Evolutionary conservation across 2,888 invertebrate genomes (phyloP), one percentile per base, ranked within the genome.

Genomic region (Eupithecia dodoneata): DNA sequence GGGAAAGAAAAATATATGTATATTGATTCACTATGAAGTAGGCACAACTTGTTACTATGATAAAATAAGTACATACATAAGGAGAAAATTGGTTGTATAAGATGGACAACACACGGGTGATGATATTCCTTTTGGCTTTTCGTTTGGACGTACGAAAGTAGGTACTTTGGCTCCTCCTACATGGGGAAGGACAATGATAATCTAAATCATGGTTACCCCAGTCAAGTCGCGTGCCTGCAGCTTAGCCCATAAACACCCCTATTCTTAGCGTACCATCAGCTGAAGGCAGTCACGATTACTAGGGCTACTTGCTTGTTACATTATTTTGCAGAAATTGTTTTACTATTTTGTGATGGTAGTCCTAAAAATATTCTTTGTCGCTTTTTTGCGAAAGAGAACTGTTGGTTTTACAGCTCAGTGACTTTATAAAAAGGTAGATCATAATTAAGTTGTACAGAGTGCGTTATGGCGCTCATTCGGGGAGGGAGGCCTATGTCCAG

Each of bases 161-260:
- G 41, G 41, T 65, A 3, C n/a, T n/a, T n/a, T n/a, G n/a, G 0
- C 41, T 41, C 65, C 4, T 65, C 65, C 2, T 65, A 6, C 2
- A 9, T 15, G 12, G 4, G 41, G 5, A 65, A 4, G 41, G 10
- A 44, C 30, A 5, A 13, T 66, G 9, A 42, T 2, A 45, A 69
- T 18, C n/a, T 65, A 44, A 72, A 69, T 13, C 73, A 52, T 83
- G 74, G 79, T 15, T 72, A 75, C 81, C 41, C 63, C 76, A 85
- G 9, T 9, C 30, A 77, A 83, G 85, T 89, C 85, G 88, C 88
- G 88, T 88, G 89, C 80, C 67, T 72, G 7, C 84, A 84, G 82
- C 84, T 82, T 85, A 85, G 85, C 86, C 83, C 83, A 86, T 81
- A 83, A 84, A 84, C 86, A 81, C 75, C 80, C 79, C 80, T 84